These are phyloP conservation scores for Glandiceps talaboti DNA, from an alignment of 53 echinoderm and acorn worm genomes.

Conservation along the genomic window DNA sequence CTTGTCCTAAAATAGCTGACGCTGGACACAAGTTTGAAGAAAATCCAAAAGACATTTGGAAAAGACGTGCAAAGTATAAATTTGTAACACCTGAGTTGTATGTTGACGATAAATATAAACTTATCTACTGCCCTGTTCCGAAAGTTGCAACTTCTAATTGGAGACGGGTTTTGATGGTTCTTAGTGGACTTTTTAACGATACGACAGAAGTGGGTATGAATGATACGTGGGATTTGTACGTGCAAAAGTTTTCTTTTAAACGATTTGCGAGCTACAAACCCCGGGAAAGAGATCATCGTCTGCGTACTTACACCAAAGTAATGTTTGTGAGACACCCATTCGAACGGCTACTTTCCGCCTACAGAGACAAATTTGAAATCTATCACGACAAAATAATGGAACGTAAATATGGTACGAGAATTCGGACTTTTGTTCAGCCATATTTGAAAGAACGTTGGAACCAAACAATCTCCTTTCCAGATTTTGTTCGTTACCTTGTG, in stretches of 20 bases:
- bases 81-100: not conserved
- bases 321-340: conserved; percentile 22
- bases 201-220: not conserved
- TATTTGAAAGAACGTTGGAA: not conserved
- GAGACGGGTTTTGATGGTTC: conserved; percentile 7
- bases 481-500: conserved; percentile 11
- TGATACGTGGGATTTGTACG: not conserved
- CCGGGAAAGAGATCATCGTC: conserved; percentile 35
- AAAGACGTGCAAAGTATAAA: not conserved
- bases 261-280: conserved; percentile 27
- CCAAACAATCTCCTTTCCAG: conserved; percentile 12
- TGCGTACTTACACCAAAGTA: conserved; percentile 23
- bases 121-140: not conserved
- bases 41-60: not conserved
- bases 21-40: not conserved
- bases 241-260: conserved; percentile 10
- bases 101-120: not conserved
- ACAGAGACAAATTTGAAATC: conserved; percentile 12
- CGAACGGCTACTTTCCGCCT: conserved; percentile 17
- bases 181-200: not conserved
- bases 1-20: not conserved
- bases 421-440: not conserved
- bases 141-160: conserved; percentile 25
- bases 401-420: not conserved
- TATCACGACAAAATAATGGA: not conserved